Base-by-base conservation (phyloP, 2,797 vertebrate genomes). In the Spondyliosoma cantharus region DNA sequence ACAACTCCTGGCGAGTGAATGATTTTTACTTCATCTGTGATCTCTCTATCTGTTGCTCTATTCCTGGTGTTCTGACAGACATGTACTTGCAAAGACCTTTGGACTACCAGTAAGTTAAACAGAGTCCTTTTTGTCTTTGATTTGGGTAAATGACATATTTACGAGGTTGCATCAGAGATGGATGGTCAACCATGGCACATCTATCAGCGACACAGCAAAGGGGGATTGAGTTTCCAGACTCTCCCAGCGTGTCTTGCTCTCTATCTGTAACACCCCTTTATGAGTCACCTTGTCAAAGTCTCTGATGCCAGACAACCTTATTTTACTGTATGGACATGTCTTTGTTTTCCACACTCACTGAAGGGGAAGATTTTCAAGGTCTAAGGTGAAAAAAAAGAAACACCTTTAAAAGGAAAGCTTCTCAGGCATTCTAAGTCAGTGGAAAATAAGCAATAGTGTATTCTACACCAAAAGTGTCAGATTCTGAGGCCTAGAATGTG, bases 131-230 rank as follows among this genome's bases (percentile, higher is more conserved):
- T 89, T 90, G 89, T 90, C 87, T 94, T 91, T 89, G 87, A 90
- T 91, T 92, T 82, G 78, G 52, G 73, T 85, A 87, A 91, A 88
- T 92, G 89, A 91, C 93, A 92, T 93, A 89, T 94, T 95, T 93
- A 94, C 81, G 86, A 90, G 87, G 78, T 84, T 82, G 86, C 86
- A 84, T 83, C 85, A 70, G 78, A 84, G 89, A 91, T 72, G 74
- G 90, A 90, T 87, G 84, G 89, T 88, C 84, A 84, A 69, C 77
- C 56, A 50, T 70, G 52, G 79, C 73, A 87, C 90, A 93, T 94
- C 90, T 85, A 92, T 94, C 93, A 94, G 82, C 53, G 32, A 59
- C 62, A 71, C 76, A 80, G 86, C 74, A 76, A 65, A 84, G 71
- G 74, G 75, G 86, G 89, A 91, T 89, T 86, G 90, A 87, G 87